These are phyloP conservation scores for Epinotia nisella DNA, from an alignment of 2,888 invertebrate genomes.

Conservation along the genomic window DNA sequence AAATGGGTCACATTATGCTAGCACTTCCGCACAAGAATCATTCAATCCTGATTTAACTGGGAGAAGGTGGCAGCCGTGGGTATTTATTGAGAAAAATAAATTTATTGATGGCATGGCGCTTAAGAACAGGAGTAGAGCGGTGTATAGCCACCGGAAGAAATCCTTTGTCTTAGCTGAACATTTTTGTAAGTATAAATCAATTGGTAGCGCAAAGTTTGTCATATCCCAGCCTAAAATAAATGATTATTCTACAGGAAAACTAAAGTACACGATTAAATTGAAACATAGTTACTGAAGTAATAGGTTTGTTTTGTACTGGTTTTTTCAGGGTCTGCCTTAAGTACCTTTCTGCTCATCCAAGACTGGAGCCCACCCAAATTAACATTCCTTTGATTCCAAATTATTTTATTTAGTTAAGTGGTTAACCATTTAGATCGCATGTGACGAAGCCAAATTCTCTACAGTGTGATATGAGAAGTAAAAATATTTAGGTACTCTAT, in stretches of 20 bases:
- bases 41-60: constrained; percentile 80
- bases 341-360: constrained; percentile 53
- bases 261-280: constrained; percentile 78
- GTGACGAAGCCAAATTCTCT: constrained; percentile 74
- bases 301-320: constrained; percentile 54
- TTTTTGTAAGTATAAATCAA: constrained; percentile 76
- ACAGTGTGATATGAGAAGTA: constrained; percentile 72
- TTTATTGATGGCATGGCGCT: constrained; percentile 80
- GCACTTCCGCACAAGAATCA: constrained; percentile 62
- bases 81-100: constrained; percentile 75
- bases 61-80: constrained; percentile 83
- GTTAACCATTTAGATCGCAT: constrained; percentile 73
- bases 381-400: constrained; percentile 69
- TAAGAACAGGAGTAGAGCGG: constrained; percentile 71
- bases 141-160: constrained; percentile 73
- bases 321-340: constrained; percentile 50
- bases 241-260: constrained; percentile 62
- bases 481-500: constrained; percentile 52
- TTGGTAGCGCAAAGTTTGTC: constrained; percentile 70
- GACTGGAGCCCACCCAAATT: constrained; percentile 44
- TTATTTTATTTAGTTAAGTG: constrained; percentile 60
- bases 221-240: constrained; percentile 72
- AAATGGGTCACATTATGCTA: constrained; percentile 80
- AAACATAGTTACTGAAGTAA: constrained; percentile 67
- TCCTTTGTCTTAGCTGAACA: constrained; percentile 73